A percentile compares a stretch with the other conserved stretches of the same genome.
These are phyloP conservation scores for Alca torda DNA, from an alignment of 2,797 vertebrate species.

Conservation along the genomic window DNA sequence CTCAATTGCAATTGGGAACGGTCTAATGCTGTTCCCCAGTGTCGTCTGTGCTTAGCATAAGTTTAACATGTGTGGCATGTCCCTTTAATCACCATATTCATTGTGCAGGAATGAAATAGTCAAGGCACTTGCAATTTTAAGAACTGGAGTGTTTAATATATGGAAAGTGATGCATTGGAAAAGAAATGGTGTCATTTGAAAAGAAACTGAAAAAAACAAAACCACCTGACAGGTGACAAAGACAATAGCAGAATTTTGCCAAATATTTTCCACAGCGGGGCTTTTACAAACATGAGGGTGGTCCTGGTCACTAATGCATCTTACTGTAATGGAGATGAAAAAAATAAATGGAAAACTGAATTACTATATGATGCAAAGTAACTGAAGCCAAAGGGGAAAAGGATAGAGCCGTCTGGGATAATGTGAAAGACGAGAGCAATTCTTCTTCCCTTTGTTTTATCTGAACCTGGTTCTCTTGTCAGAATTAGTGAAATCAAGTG, in stretches of 20 bases:
- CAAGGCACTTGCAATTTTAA: background rate
- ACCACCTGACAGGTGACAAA: background rate
- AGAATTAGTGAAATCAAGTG: background rate
- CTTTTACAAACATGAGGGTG: background rate
- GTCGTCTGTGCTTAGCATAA: background rate
- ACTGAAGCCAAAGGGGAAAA: background rate
- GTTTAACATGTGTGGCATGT: background rate
- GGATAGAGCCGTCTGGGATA: background rate
- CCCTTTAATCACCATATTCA: background rate
- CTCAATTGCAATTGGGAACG: background rate
- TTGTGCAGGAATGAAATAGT: background rate
- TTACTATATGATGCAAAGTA: background rate
- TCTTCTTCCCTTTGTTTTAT: conserved; percentile 13
- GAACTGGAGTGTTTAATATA: background rate
- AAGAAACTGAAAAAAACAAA: background rate
- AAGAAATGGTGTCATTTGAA: background rate
- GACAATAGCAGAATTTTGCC: background rate
- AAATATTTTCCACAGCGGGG: background rate
- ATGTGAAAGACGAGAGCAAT: background rate
- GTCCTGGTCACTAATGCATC: background rate
- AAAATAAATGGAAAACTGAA: background rate
- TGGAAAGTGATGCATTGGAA: background rate
- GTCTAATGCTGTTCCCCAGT: background rate
- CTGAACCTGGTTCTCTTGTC: background rate
- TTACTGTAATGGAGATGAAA: background rate